Base-by-base conservation (phyloP, 2,888 invertebrate genomes). In the Drepana falcataria region DNA sequence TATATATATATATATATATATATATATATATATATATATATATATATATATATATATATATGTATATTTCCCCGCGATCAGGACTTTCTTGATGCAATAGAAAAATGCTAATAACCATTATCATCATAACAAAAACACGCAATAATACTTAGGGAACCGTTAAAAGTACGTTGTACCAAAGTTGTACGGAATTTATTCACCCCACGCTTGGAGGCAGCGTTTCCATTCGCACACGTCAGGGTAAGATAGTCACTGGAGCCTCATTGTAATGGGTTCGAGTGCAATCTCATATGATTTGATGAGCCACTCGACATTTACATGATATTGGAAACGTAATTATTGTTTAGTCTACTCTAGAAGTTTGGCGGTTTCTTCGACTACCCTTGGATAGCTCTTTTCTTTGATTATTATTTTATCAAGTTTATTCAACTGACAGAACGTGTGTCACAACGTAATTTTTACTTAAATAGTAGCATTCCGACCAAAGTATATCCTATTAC, bases 171-270 rank as follows among this genome's bases (percentile, higher is more conserved):
- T 79, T 80, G 75, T 37, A 73, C 69, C 65, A 65, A 65, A 74
- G 72, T 79, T 72, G 66, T 76, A 74, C 70, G 76, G 78, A 78
- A 81, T 80, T 79, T 81, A 81, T 81, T 78, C 81, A 81, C 81
- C 81, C 81, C 71, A 73, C 51, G 35, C 55, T 63, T 59, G 61
- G 64, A 68, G 76, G 73, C 76, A 77, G 73, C 75, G 68, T 80
- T 77, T 75, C 81, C 75, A 77, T 77, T 75, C 69, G 65, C 73
- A 63, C 68, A 69, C 71, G 70, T 59, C 65, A 66, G 62, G 55
- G 61, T 59, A 63, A 21, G 35, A 62, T 56, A 60, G 64, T 66
- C 67, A 69, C 76, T 75, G 64, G 54, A 72, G 69, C 65, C 64
- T 69, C 72, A 75, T 75, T 72, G 70, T 67, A 64, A 69, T 71